Conservation (phyloP, 2,113 vertebrate species). For the Picathartes gymnocephalus region DNA sequence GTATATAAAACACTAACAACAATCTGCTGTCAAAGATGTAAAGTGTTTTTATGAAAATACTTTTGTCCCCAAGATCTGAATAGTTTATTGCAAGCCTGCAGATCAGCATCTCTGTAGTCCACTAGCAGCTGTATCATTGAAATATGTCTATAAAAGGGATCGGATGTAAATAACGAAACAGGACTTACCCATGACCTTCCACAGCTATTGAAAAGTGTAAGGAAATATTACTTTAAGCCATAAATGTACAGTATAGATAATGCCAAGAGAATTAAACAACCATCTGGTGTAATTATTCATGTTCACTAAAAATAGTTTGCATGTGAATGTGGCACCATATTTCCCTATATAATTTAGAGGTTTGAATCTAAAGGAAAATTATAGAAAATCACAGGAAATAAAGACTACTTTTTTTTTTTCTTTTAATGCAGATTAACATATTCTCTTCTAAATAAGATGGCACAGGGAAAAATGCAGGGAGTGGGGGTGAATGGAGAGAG, state of each 20-base stretch:
- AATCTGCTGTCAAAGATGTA: slow-evolving; percentile 29
- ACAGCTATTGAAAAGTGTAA: slow-evolving; percentile 54
- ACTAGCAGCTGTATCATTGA: slow-evolving; percentile 26
- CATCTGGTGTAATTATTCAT: slow-evolving; percentile 77
- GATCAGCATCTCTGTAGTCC: slow-evolving; percentile 43
- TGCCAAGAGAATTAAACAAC: slow-evolving; percentile 72
- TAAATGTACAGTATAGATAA: slow-evolving; percentile 72
- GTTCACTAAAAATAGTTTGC: slow-evolving; percentile 73
- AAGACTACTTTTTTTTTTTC: neutral
- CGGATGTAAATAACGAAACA: slow-evolving; percentile 34
- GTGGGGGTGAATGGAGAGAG: neutral
- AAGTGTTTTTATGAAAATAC: neutral
- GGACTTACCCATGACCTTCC: slow-evolving; percentile 30
- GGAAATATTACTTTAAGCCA: slow-evolving; percentile 65
- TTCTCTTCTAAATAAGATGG: neutral
- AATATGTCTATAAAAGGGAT: slow-evolving; percentile 26
- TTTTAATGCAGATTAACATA: neutral
- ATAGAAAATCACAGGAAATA: slow-evolving; percentile 37
- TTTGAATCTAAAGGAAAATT: slow-evolving; percentile 54
- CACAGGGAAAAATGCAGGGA: neutral
- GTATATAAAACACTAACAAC: slow-evolving; percentile 43
- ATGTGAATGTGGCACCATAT: slow-evolving; percentile 56
- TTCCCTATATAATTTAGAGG: slow-evolving; percentile 54
- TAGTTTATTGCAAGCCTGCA: slow-evolving; percentile 16
- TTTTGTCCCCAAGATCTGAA: neutral